phyloP scores from a whole-genome alignment of 2,888 invertebrate genomes.

The Micoletzkya japonica region DNA sequence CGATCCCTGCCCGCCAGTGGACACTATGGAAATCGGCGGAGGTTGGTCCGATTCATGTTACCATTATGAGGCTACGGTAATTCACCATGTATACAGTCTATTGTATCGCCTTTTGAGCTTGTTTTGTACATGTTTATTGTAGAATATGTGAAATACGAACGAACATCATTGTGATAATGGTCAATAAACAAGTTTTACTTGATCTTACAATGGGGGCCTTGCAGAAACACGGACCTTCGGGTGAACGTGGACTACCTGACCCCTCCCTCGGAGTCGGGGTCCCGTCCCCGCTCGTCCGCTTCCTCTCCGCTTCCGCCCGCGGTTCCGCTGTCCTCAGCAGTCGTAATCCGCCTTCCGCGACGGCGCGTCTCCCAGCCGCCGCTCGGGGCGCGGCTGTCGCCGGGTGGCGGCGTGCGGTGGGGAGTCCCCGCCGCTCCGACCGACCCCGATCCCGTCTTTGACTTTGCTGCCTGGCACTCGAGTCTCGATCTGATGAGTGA shows the following conservation, averaged over 20 bases:
- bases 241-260: constrained; percentile 1
- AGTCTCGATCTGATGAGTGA: constrained; percentile 36
- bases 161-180: too few relatives aligned
- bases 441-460: constrained; percentile 53
- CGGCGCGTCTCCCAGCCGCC: background rate
- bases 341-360: constrained; percentile 27
- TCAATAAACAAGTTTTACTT: too few relatives aligned
- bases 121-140: too few relatives aligned
- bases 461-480: constrained; percentile 60
- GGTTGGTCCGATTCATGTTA: constrained; percentile 2
- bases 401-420: constrained; percentile 13
- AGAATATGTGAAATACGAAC: too few relatives aligned
- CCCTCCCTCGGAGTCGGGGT: background rate
- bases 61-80: too few relatives aligned
- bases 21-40: constrained; percentile 42
- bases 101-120: too few relatives aligned
- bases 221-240: constrained; percentile 11
- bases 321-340: constrained; percentile 1
- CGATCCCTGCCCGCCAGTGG: constrained; percentile 47
- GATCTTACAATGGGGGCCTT: too few relatives aligned
- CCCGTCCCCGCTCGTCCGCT: constrained; percentile 19
- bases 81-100: too few relatives aligned
- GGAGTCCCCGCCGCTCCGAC: constrained; percentile 29
- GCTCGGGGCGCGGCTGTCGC: background rate
- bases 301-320: constrained; percentile 21